Percentiles rank a stretch among this genome's conserved stretches.
These are phyloP conservation scores for Chironex yamaguchii DNA, from an alignment of 30 jellyfish, hydroid and myxozoan species.

Conservation along the genomic window DNA sequence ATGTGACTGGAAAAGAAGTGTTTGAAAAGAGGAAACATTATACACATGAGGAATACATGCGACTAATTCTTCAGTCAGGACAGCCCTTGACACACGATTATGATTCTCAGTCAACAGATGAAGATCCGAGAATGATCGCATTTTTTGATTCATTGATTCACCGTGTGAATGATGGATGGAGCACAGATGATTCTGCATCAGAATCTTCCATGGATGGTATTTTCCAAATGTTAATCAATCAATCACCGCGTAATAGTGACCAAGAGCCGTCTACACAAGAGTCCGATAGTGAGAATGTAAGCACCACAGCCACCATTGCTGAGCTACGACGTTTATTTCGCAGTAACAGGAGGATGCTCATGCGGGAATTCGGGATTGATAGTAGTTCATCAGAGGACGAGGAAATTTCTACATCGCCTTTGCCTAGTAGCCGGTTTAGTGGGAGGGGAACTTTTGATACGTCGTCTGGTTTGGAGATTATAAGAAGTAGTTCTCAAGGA, in stretches of 20 bases:
- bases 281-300: neutral
- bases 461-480: neutral
- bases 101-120: constrained; percentile 75
- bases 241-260: constrained; percentile 11
- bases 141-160: constrained; percentile 86
- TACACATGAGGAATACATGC: constrained; percentile 82
- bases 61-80: constrained; percentile 53
- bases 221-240: constrained; percentile 32
- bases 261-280: neutral
- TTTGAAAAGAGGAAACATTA: constrained; percentile 54
- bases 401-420: neutral
- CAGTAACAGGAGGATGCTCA: constrained; percentile 20
- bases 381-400: neutral
- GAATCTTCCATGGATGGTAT: constrained; percentile 71
- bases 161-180: constrained; percentile 83
- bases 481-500: neutral
- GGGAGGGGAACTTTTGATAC: neutral
- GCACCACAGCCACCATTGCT: constrained; percentile 10
- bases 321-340: constrained; percentile 55
- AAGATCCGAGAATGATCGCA: constrained; percentile 94
- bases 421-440: neutral
- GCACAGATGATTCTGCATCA: constrained; percentile 72
- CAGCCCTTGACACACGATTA: constrained; percentile 85
- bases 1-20: constrained; percentile 61
- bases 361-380: constrained; percentile 24